Base-by-base conservation (phyloP, 1,140 invertebrate species). In the Drosophila neocordata region DNA sequence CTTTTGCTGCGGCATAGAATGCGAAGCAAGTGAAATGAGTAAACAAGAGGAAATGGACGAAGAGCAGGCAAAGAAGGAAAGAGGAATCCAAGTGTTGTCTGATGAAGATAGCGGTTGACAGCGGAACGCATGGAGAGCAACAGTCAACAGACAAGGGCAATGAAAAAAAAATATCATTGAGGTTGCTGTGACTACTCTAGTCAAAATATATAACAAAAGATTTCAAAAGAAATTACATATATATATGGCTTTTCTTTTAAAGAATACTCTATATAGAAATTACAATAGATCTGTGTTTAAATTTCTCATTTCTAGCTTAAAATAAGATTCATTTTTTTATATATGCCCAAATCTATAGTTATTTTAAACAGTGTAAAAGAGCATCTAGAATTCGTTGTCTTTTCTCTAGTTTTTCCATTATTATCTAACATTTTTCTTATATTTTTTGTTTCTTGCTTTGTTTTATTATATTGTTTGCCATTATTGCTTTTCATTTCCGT, bases 1-100 rank as follows among this genome's bases (percentile, higher is more conserved):
- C 65, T 70, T 72, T 67, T 69, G 83, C 82, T 68, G 66, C 63
- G 82, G 64, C 66, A 69, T 65, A 76, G 48, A 60, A 60, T 61
- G 55, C 57, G 27, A 56, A 35, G 35, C 7, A 38, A 20, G 20
- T 34, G 20, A 62, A 58, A 78, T 62, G 38, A 6, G 51, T 35
- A 18, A 27, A 15, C 13, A 18, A 53, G 20, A 35, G n/a, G 15
- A 27, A 22, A 12, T 12, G 27, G 37, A 18, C 11, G 52, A 58
- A 8, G 9, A 37, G 37, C 24, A 24, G 4, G 4, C 24, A 4
- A 4, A 24, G 24, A 24, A 24, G 5, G 27, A 3, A 31, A 7
- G 13, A 48, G 38, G n/a, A 24, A n/a, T 27, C 22, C 13, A 51
- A 61, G 56, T 61, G 61, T 64, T 66, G 64, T 68, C 75, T 72